A percentile compares a stretch with the other conserved stretches of the same genome.
These are phyloP conservation scores for Thera britannica DNA, from an alignment of 2,888 invertebrate genomes.

Conservation along the genomic window DNA sequence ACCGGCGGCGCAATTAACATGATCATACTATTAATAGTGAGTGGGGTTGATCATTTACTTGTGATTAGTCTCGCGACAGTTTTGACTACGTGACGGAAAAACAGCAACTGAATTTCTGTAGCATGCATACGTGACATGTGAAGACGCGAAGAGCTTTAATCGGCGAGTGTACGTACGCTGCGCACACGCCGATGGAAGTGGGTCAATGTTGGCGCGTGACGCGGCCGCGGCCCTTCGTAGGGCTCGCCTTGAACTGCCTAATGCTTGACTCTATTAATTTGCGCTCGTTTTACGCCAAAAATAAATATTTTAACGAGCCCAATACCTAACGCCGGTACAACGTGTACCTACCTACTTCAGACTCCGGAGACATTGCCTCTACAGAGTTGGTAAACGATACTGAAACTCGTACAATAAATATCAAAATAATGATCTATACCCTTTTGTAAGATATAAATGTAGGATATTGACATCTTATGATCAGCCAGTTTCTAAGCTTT, in stretches of 20 bases:
- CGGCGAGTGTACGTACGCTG: slow-evolving; percentile 75
- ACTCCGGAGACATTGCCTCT: neutral
- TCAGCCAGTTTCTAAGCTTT: no score
- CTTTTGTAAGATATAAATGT: no score
- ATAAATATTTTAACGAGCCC: slow-evolving; percentile 48
- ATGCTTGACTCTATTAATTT: slow-evolving; percentile 72
- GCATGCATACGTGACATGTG: slow-evolving; percentile 63
- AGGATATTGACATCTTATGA: no score
- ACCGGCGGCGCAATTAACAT: no score
- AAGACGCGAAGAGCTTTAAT: slow-evolving; percentile 66
- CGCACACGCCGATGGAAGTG: slow-evolving; percentile 75
- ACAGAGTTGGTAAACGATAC: neutral
- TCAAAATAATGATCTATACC: no score
- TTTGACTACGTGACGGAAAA: neutral
- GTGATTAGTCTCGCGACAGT: no score
- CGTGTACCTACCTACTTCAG: neutral
- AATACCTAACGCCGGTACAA: neutral
- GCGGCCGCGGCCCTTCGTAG: slow-evolving; percentile 80
- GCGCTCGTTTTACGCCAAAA: slow-evolving; percentile 73
- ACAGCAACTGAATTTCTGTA: neutral
- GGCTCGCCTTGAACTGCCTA: slow-evolving; percentile 81
- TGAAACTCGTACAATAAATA: neutral
- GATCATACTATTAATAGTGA: no score
- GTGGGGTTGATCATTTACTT: no score
- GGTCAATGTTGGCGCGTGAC: slow-evolving; percentile 84